phyloP scores from a whole-genome alignment of 92 coral and sea anemone species.

The Parazoanthus swiftii region DNA sequence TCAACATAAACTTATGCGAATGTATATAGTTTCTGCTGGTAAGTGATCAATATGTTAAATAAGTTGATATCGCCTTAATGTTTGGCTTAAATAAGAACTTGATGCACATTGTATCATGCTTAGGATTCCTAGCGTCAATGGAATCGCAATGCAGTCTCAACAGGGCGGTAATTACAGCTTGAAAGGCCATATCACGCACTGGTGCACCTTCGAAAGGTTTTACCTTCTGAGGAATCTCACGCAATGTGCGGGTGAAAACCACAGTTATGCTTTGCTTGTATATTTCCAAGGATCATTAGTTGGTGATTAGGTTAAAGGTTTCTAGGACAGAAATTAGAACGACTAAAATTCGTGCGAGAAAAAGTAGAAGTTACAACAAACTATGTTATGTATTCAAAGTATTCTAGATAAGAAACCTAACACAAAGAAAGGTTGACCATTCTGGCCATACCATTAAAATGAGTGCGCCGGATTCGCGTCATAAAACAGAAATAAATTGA shows the following conservation, averaged over 20 bases:
- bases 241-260: background rate
- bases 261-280: background rate
- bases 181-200: constrained; percentile 29
- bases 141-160: background rate
- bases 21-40: background rate
- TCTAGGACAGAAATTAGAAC: background rate
- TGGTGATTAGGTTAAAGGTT: background rate
- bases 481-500: background rate
- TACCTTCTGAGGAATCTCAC: constrained; percentile 20
- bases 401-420: constrained; percentile 27
- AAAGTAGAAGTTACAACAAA: background rate
- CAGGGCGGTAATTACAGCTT: constrained; percentile 7
- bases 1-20: background rate
- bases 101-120: background rate
- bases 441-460: background rate
- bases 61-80: background rate
- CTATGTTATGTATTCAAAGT: constrained; percentile 37
- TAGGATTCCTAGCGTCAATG: background rate
- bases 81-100: background rate
- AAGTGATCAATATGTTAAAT: background rate
- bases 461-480: background rate
- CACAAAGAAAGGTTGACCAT: background rate
- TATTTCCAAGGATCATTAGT: background rate
- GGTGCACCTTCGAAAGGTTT: constrained; percentile 11
- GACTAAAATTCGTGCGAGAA: background rate